phyloP scores from a whole-genome alignment of 2,797 vertebrate species.

The Paguma larvata region DNA sequence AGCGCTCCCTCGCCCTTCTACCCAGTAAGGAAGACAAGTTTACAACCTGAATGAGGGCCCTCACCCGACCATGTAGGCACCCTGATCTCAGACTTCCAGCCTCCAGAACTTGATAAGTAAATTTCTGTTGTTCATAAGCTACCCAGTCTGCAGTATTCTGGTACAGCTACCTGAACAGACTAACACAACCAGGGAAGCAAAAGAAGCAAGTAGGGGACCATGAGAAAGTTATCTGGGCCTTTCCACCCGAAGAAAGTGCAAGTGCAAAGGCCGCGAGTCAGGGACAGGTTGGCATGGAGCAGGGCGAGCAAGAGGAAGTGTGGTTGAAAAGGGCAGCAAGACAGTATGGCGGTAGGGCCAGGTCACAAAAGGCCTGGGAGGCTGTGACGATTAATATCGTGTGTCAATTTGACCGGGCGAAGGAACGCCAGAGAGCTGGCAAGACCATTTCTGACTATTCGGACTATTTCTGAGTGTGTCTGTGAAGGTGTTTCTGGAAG shows the following conservation, averaged over 20 bases:
- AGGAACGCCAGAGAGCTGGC: background rate
- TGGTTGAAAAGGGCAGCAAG: background rate
- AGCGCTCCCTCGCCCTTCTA: background rate
- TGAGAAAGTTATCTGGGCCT: background rate
- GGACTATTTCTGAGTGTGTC: background rate
- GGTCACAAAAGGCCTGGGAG: too few species aligned
- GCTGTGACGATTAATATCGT: background rate
- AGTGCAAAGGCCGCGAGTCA: background rate
- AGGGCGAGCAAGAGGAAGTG: background rate
- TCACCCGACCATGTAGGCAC: background rate
- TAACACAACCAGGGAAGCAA: background rate
- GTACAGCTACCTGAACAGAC: background rate
- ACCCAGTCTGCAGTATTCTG: background rate
- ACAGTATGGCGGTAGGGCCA: background rate
- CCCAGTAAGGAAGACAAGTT: background rate
- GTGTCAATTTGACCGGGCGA: background rate
- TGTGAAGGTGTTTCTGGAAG: background rate
- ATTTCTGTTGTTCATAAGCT: background rate
- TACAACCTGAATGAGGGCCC: background rate
- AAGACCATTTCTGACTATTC: too few species aligned
- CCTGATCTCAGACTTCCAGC: background rate
- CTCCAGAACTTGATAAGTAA: background rate
- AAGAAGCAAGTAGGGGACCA: background rate
- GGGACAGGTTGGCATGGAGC: background rate
- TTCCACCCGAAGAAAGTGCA: background rate